phyloP scores from a whole-genome alignment of 2,113 vertebrate species.

The Saimiri boliviensis region DNA sequence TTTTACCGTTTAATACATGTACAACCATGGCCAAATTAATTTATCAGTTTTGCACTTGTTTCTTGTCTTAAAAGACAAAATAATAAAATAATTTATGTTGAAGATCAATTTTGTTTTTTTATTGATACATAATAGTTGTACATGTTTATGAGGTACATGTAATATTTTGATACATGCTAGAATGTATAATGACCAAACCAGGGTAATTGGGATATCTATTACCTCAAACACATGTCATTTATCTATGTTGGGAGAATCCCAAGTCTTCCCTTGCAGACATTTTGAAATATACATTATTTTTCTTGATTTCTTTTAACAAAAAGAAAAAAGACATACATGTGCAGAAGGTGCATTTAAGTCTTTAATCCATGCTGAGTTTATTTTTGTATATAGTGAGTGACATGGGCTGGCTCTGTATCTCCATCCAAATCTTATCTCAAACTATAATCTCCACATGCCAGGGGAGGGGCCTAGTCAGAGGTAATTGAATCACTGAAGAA shows the following conservation, averaged over 20 bases:
- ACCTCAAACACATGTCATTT: not conserved
- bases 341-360: too few relatives aligned
- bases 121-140: not conserved
- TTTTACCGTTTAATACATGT: not conserved
- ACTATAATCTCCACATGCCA: too few relatives aligned
- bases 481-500: too few relatives aligned
- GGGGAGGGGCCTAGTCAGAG: too few relatives aligned
- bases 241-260: not conserved
- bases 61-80: not conserved
- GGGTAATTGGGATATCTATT: not conserved
- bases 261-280: not conserved
- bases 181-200: not conserved
- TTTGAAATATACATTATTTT: not conserved
- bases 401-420: too few relatives aligned
- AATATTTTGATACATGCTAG: not conserved
- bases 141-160: not conserved
- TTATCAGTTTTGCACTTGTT: not conserved
- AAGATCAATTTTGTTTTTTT: not conserved
- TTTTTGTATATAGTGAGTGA: too few relatives aligned
- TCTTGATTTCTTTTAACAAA: too few relatives aligned
- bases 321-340: too few relatives aligned
- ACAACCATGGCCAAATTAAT: not conserved
- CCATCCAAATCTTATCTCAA: too few relatives aligned
- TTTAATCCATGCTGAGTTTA: too few relatives aligned
- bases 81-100: not conserved